Evolutionary conservation across 2,797 vertebrate genomes (phyloP), one percentile per base, ranked within the genome.

Genomic region (Cyprinella venusta): DNA sequence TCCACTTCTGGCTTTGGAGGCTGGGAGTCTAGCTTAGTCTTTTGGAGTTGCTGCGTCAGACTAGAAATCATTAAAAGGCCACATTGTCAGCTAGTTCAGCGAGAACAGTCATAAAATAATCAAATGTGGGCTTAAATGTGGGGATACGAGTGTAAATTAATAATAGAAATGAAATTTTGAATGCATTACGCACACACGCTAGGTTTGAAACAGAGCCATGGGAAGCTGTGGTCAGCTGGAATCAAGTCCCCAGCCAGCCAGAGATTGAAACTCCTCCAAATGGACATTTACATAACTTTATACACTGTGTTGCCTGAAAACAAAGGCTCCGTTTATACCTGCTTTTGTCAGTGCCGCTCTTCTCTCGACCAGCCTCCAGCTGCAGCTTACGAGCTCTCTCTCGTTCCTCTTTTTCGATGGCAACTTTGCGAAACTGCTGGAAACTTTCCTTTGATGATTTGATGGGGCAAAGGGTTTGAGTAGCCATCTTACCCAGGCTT

Each of bases 361-460:
- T 83, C 85, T 94, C 90, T 74, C 70, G 89, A 38, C 87, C 75
- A 0, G 89, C 87, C 42, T 90, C 92, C 83, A 90, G 78, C 56
- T 90, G 89, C 79, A 88, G 94, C 88, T 87, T 94, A 83, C 92
- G 93, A 0, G 91, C 92, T 84, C 94, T 93, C 71, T 93, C 94
- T 5, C 89, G 93, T 38, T 93, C 93, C 78, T 96, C 95, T 85
- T 95, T 98, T 86, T 96, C 95, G 63, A 97, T 92, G 0, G 96
- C 96, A 48, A 89, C 96, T 79, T 96, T 95, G 75, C 93, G 95
- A 87, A 98, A 98, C 26, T 95, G 93, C 88, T 95, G 95, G 90
- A 99, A 99, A 87, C 93, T 96, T 86, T 96, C 94, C 79, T 93
- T 95, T 5, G 97, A 97, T 0, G 96, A 92, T 88, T 96, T 97